A percentile compares a stretch with the other conserved stretches of the same genome.
phyloP scores from a whole-genome alignment of 2,113 vertebrate genomes.

The Gymnorhina tibicen region DNA sequence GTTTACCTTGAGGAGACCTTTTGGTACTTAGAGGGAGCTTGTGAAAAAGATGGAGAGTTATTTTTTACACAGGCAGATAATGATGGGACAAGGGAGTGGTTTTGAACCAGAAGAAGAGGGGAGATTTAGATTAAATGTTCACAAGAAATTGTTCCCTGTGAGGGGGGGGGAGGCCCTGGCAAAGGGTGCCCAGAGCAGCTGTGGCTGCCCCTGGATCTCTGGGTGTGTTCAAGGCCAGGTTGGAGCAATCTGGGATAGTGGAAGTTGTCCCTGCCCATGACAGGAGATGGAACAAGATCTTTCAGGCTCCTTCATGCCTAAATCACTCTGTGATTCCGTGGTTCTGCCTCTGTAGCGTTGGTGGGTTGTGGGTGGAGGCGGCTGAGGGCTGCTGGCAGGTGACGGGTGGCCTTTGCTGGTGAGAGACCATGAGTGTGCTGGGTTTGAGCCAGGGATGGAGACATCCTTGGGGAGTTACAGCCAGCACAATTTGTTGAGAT shows the following conservation, averaged over 20 bases:
- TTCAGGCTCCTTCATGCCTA: not conserved
- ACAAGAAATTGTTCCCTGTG: not conserved
- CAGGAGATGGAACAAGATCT: not conserved
- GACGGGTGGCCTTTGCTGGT: rapidly evolving
- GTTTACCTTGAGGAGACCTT: not conserved
- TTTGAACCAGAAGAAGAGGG: not conserved
- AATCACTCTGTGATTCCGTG: not conserved
- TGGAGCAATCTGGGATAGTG: not conserved
- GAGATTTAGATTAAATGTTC: too few relatives aligned
- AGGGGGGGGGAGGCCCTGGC: not conserved
- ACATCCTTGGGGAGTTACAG: not conserved
- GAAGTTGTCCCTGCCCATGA: not conserved
- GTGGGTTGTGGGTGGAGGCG: not conserved
- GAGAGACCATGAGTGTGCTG: not conserved
- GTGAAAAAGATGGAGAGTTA: not conserved
- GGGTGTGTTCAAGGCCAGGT: rapidly evolving
- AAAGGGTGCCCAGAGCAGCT: not conserved
- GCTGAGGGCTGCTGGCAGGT: not conserved
- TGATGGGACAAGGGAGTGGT: not conserved
- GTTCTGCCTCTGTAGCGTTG: rapidly evolving
- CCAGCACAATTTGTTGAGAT: not conserved
- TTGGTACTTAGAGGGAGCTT: not conserved
- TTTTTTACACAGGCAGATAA: not conserved
- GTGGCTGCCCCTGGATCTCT: not conserved
- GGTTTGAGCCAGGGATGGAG: not conserved